Conservation (phyloP, 1,140 invertebrate genomes). For the Trichonephila inaurata region DNA sequence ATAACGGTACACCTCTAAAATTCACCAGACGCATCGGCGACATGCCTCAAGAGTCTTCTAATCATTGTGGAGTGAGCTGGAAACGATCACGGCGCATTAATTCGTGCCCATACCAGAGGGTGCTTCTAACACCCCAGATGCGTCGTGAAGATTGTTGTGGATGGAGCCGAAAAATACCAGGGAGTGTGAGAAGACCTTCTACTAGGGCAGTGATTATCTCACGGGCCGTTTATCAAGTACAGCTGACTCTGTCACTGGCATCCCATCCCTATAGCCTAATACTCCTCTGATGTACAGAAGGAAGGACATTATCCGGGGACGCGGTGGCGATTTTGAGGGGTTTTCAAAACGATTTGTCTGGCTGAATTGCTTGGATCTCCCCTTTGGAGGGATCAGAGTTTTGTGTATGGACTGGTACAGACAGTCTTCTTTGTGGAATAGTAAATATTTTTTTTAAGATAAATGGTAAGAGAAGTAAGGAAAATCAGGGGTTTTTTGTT, state of each 20-base stretch:
- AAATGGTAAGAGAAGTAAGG: no score
- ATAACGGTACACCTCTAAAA: no score
- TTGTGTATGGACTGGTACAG: not conserved
- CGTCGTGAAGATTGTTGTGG: not conserved
- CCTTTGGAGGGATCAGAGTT: not conserved
- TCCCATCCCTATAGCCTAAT: not conserved
- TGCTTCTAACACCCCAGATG: not conserved
- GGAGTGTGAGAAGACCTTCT: not conserved
- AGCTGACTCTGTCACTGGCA: conserved; percentile 48
- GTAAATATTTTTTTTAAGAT: no score
- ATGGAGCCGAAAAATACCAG: conserved; percentile 27
- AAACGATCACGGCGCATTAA: not conserved
- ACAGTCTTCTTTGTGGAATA: not conserved
- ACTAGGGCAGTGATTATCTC: conserved; percentile 35
- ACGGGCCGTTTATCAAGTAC: conserved; percentile 41
- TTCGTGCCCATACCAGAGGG: not conserved
- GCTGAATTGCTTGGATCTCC: no score
- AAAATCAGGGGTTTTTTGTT: no score
- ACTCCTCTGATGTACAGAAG: not conserved
- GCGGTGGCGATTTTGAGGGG: not conserved
- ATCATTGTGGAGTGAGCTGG: no score
- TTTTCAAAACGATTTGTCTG: not conserved
- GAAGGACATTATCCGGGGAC: conserved; percentile 20
- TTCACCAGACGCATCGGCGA: no score
- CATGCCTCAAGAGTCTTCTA: no score